Evolutionary conservation across 2,888 invertebrate genomes (phyloP).

Genomic region (Hedya salicella): DNA sequence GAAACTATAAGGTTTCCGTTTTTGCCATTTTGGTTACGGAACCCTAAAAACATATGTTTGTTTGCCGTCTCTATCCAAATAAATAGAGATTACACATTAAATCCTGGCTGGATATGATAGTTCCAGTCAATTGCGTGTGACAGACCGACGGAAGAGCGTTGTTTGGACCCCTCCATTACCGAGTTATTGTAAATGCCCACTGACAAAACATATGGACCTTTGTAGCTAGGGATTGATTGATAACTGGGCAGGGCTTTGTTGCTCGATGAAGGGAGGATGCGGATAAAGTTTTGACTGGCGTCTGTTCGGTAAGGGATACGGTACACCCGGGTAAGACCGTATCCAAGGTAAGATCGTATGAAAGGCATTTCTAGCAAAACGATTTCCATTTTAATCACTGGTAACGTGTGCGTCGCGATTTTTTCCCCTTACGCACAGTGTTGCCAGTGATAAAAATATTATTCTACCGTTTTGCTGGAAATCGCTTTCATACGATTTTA

Average conservation of each 20-base stretch:
- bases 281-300: background rate
- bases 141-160: conserved; percentile 63
- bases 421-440: too few relatives aligned
- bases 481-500: too few relatives aligned
- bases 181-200: conserved; percentile 62
- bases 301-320: background rate
- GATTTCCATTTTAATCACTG: too few relatives aligned
- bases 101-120: conserved; percentile 30
- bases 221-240: conserved; percentile 51
- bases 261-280: conserved; percentile 17
- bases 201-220: conserved; percentile 73
- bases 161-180: conserved; percentile 64
- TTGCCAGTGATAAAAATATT: too few relatives aligned
- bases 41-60: too few relatives aligned
- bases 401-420: too few relatives aligned
- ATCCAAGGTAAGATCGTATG: too few relatives aligned
- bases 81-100: background rate
- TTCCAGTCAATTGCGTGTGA: conserved; percentile 48
- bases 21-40: too few relatives aligned
- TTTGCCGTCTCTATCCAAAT: background rate
- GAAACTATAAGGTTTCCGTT: too few relatives aligned
- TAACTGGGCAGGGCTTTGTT: conserved; percentile 40
- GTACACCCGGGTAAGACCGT: too few relatives aligned
- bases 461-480: too few relatives aligned
- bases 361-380: too few relatives aligned